Evolutionary conservation across 2,797 vertebrate genomes (phyloP).

Genomic region (Sphenodon punctatus): DNA sequence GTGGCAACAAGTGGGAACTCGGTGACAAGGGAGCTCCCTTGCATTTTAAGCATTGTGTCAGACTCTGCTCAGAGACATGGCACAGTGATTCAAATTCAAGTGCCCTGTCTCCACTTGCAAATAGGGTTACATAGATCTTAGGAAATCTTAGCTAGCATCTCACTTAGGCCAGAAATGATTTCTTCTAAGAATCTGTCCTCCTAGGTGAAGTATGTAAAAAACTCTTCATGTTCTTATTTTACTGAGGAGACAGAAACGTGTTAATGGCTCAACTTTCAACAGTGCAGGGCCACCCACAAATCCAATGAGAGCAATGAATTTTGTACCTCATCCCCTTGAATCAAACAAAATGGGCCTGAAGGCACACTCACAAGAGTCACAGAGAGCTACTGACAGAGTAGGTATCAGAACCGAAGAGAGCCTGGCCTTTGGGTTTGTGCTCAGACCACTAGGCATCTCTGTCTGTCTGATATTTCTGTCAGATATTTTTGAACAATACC

Average conservation of each 20-base stretch:
- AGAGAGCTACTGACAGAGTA: not conserved
- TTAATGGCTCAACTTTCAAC: not conserved
- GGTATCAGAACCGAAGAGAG: not conserved
- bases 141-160: too few species aligned
- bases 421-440: not conserved
- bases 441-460: not conserved
- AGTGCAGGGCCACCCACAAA: not conserved
- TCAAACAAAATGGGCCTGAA: not conserved
- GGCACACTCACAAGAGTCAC: not conserved
- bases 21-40: not conserved
- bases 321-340: not conserved
- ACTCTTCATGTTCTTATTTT: too few species aligned
- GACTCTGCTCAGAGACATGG: not conserved
- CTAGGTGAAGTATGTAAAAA: too few species aligned
- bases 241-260: too few species aligned
- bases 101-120: too few species aligned
- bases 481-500: not conserved
- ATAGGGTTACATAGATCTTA: too few species aligned
- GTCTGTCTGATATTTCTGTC: too few species aligned
- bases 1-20: too few species aligned
- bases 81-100: too few species aligned
- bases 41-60: fast-evolving
- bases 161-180: too few species aligned
- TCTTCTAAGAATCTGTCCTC: too few species aligned
- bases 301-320: not conserved